These are phyloP conservation scores for Panthera tigris DNA, from an alignment of 2,113 vertebrate genomes.

Conservation along the genomic window DNA sequence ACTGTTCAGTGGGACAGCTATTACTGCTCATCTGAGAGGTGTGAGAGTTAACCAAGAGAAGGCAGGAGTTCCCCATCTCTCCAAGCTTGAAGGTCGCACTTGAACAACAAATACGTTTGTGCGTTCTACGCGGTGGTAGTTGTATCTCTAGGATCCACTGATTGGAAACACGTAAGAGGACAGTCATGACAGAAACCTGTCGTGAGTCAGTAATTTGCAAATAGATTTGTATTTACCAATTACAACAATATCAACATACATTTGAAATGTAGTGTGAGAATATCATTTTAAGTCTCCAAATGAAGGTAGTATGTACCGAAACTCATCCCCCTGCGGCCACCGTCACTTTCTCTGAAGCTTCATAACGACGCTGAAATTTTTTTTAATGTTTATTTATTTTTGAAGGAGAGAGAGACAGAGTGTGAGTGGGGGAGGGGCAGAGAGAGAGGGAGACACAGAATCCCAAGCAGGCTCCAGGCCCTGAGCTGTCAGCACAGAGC, in stretches of 20 bases:
- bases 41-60: not conserved
- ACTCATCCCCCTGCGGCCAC: not conserved
- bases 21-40: not conserved
- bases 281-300: not conserved
- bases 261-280: not conserved
- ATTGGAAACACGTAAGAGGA: not conserved
- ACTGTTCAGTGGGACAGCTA: not conserved
- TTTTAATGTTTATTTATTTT: too few relatives aligned
- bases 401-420: too few relatives aligned
- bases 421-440: too few relatives aligned
- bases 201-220: not conserved
- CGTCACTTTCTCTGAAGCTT: not conserved
- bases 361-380: not conserved
- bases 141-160: not conserved
- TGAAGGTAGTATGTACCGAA: not conserved
- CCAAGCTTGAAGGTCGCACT: not conserved
- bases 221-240: not conserved
- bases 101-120: not conserved
- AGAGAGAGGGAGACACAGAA: too few relatives aligned
- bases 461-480: too few relatives aligned
- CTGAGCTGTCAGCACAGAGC: too few relatives aligned
- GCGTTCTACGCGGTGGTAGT: fast-evolving
- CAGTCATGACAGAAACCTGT: not conserved
- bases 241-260: fast-evolving
- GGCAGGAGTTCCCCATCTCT: not conserved